Base-by-base conservation (phyloP, 2,797 vertebrate species). In the Notolabrus celidotus region DNA sequence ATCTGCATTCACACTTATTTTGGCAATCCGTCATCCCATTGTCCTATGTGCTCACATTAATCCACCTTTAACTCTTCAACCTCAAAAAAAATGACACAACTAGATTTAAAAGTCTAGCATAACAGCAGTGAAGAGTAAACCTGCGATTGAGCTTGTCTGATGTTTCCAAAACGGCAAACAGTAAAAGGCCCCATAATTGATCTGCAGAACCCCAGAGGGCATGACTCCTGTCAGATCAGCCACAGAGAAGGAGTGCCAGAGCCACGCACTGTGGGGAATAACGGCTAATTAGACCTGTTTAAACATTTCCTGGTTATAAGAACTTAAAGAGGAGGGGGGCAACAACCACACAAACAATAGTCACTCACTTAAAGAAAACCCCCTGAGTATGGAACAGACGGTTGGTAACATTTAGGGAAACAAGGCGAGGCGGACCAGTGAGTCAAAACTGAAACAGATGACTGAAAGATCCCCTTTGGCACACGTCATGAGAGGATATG, bases 251-350 rank as follows among this genome's bases (percentile, higher is more conserved):
- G 88, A 60, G 86, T 80, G 89, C 85, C 88, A 89, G 89, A 85
- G 86, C 83, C 74, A 45, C 79, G 63, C 81, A 70, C 79, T 77
- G 82, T 73, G 75, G 87, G 86, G 88, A 92, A 93, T 90, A 92
- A 77, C 60, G 20, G 71, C 84, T 93, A 94, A 94, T 95, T 94
- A 94, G 82, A 80, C 80, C 72, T 25, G 80, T 89, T 93, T 93
- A 94, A 94, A 92, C 89, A 94, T 90, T 95, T 95, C 94, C 94
- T 94, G 93, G 85, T 94, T 86, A 79, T 89, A 95, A 95, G 93
- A 94, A 94, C 93, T 93, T 94, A 94, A 94, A 89, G 86, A 93
- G 91, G 46, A 7, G 1, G 57, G 31, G 84, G 84, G 65, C 86
- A 88, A 47, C 86, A 91, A 88, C 93, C 90, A 88, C 80, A 82